These are phyloP conservation scores for Tenodera sinensis DNA, from an alignment of 2,888 invertebrate species.

Conservation along the genomic window DNA sequence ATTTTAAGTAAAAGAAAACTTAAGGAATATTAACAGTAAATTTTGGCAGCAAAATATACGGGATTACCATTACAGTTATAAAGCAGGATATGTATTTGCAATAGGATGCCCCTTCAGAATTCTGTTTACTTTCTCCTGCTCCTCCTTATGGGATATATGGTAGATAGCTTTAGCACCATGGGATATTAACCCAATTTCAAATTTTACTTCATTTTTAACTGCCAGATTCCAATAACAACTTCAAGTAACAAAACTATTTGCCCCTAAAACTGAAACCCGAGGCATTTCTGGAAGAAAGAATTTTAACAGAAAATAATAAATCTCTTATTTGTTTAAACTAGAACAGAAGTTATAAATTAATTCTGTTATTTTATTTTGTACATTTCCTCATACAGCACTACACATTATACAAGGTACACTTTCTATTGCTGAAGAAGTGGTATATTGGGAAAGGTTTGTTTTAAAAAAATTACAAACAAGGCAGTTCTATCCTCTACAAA, in stretches of 20 bases:
- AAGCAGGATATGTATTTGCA: background rate
- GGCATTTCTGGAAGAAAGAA: background rate
- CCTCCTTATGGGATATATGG: no score
- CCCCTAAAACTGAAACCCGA: background rate
- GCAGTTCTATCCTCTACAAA: background rate
- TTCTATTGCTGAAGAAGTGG: background rate
- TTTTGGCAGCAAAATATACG: background rate
- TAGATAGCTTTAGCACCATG: background rate
- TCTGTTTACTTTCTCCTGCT: no score
- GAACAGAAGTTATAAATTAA: background rate
- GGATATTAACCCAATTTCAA: background rate
- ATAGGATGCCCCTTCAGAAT: background rate
- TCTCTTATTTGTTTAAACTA: background rate
- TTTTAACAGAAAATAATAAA: background rate
- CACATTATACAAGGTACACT: background rate
- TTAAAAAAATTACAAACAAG: constrained; percentile 14
- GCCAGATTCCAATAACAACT: background rate
- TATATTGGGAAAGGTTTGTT: background rate
- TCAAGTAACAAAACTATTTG: background rate
- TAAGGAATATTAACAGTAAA: background rate
- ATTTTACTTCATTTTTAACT: background rate
- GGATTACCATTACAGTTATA: background rate
- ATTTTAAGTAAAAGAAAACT: background rate
- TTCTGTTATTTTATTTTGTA: background rate
- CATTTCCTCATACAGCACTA: background rate